phyloP scores from a whole-genome alignment of 1,140 invertebrate species.

The Branchinecta lynchi region DNA sequence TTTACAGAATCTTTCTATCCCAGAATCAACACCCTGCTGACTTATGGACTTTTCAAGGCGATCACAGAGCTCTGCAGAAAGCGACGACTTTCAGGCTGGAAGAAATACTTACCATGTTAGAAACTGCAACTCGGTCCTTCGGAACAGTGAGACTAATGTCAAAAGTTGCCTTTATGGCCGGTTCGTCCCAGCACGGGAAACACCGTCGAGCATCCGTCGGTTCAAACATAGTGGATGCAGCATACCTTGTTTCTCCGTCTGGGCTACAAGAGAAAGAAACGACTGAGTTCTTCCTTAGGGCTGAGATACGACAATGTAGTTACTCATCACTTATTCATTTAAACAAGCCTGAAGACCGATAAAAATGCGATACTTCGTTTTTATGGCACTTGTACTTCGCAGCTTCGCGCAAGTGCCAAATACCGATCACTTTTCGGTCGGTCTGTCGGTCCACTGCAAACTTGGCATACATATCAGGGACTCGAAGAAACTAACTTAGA shows the following conservation, averaged over 20 bases:
- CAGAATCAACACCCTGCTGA: too few species aligned
- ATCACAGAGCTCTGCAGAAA: too few species aligned
- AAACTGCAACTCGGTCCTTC: slow-evolving; percentile 58
- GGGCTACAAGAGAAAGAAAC: slow-evolving; percentile 28
- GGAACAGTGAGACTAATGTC: slow-evolving; percentile 71
- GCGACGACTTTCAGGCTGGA: too few species aligned
- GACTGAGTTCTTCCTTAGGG: neutral
- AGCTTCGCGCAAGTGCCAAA: too few species aligned
- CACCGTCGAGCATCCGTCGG: slow-evolving; percentile 62
- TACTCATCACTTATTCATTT: neutral
- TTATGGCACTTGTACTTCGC: too few species aligned
- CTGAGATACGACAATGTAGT: neutral
- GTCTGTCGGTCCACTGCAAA: too few species aligned
- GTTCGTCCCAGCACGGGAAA: slow-evolving; percentile 97
- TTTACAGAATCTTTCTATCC: too few species aligned
- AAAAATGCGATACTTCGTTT: neutral
- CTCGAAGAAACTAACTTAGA: too few species aligned
- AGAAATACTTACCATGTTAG: slow-evolving; percentile 61
- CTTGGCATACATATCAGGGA: too few species aligned
- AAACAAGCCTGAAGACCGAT: neutral
- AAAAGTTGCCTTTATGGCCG: slow-evolving; percentile 85
- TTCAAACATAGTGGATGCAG: slow-evolving; percentile 84
- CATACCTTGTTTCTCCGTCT: slow-evolving; percentile 58
- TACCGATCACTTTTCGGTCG: too few species aligned
- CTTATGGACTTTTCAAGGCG: too few species aligned